Base-by-base conservation (phyloP, 2,888 invertebrate genomes). In the Glyphotaelius pellucidus region DNA sequence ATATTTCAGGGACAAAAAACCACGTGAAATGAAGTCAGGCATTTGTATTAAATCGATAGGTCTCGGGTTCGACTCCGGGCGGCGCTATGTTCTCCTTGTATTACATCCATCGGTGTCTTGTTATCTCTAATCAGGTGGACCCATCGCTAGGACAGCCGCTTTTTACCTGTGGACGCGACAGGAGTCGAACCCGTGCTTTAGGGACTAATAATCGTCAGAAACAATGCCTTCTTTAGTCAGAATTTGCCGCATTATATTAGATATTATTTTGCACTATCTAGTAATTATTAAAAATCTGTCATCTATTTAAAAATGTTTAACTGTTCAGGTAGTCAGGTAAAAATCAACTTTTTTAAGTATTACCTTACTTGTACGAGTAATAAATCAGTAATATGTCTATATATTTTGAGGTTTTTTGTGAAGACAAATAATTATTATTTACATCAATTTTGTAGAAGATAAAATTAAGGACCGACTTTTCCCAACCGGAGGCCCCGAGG, bases 41-140 rank as follows among this genome's bases (percentile, higher is more conserved):
- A 47, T 86, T 86, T 47, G 86, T 86, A n/a, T 86, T 42, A 86
- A 86, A 86, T 86, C 38, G 47, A 25, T 47, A 86, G 86, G 38
- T 42, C 86, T 86, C 42, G 14, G 86, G 47, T 86, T 42, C 86
- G 86, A 83, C 25, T 86, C 47, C 86, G 31, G 86, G 86, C 86
- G 86, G 86, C 86, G 86, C 86, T 86, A 86, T 86, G 86, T 86
- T 86, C 25, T 14, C 86, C 86, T 14, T 86, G 86, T 86, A 47
- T 86, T 42, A 86, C 86, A 86, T 86, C 86, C 38, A 42, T 86
- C 86, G 86, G 47, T 47, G 11, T 86, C 86, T 11, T 86, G 30
- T 30, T 86, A 86, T 86, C 86, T 19, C 38, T 42, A 47, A 86
- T 86, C 86, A 38, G 67, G 38, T 30, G 47, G 47, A 42, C 86